Conservation (phyloP, 2,888 invertebrate genomes). For the Ectemnius lituratus region DNA sequence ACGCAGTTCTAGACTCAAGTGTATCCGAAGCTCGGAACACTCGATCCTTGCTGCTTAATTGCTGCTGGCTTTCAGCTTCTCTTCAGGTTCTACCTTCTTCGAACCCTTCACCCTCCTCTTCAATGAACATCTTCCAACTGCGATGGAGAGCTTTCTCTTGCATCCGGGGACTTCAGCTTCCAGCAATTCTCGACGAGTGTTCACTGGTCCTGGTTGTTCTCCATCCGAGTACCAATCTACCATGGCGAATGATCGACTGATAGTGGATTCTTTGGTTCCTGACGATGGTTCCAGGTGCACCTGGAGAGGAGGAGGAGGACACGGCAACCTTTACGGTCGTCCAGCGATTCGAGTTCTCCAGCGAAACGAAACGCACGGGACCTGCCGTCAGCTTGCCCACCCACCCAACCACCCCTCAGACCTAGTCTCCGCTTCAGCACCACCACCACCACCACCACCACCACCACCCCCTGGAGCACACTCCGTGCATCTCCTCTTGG, state of each 20-base stretch:
- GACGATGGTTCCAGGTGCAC: conserved; percentile 59
- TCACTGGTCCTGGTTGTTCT: background rate
- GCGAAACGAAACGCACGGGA: conserved; percentile 42
- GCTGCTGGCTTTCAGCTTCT: background rate
- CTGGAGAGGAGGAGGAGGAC: conserved; percentile 8
- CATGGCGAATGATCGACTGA: conserved; percentile 45
- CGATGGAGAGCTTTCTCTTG: too few species aligned
- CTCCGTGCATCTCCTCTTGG: conserved; percentile 26
- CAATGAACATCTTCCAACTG: too few species aligned
- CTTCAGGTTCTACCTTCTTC: conserved; percentile 12
- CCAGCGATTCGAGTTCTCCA: conserved; percentile 56
- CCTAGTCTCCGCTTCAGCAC: too few species aligned
- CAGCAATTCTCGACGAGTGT: too few species aligned
- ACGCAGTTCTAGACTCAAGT: too few species aligned
- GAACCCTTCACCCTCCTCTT: background rate
- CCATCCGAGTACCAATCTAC: too few species aligned
- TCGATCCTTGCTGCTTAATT: background rate
- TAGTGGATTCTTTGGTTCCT: conserved; percentile 37
- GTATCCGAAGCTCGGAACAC: too few species aligned
- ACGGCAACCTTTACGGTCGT: conserved; percentile 58
- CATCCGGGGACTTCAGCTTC: too few species aligned
- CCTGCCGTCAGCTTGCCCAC: conserved; percentile 5
- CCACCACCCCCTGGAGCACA: too few species aligned
- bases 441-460: too few species aligned
- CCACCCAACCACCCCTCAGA: too few species aligned